Conservation (phyloP, 2,113 vertebrate species). For the Circaetus gallicus region DNA sequence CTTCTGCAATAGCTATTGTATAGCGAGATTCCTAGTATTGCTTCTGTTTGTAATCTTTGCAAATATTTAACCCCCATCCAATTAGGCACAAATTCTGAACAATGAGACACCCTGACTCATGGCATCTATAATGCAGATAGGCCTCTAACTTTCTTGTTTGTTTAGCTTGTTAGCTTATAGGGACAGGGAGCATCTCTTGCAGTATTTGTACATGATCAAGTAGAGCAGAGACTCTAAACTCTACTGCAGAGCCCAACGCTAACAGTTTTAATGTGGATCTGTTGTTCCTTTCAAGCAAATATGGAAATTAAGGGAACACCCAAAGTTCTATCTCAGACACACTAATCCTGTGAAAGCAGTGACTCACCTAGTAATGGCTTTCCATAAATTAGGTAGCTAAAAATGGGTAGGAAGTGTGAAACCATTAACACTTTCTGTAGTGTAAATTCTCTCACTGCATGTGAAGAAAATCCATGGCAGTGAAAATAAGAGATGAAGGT, state of each 20-base stretch:
- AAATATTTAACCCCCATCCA: background rate
- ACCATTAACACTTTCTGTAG: conserved; percentile 46
- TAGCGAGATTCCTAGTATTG: background rate
- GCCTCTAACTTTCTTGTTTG: background rate
- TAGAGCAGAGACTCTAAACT: background rate
- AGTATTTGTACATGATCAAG: background rate
- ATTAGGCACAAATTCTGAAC: background rate
- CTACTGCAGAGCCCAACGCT: background rate
- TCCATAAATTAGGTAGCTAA: conserved; percentile 58
- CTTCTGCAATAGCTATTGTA: background rate
- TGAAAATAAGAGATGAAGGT: conserved; percentile 44
- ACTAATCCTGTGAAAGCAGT: conserved; percentile 53
- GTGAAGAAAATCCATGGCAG: conserved; percentile 37
- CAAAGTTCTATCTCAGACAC: conserved; percentile 3
- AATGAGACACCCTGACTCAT: background rate
- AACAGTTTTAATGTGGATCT: background rate
- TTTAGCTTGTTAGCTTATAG: background rate
- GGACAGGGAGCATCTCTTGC: background rate
- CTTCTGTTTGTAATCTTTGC: background rate
- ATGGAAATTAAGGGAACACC: conserved; percentile 13
- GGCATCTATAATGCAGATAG: background rate
- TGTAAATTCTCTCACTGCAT: conserved; percentile 51
- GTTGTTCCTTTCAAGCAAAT: conserved; percentile 40
- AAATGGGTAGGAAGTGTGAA: conserved; percentile 47
- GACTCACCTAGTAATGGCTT: conserved; percentile 51